Percentiles rank a stretch among this genome's conserved stretches.
Evolutionary conservation across 2,113 vertebrate genomes (phyloP).

Genomic region (Phrynocephalus versicolor): DNA sequence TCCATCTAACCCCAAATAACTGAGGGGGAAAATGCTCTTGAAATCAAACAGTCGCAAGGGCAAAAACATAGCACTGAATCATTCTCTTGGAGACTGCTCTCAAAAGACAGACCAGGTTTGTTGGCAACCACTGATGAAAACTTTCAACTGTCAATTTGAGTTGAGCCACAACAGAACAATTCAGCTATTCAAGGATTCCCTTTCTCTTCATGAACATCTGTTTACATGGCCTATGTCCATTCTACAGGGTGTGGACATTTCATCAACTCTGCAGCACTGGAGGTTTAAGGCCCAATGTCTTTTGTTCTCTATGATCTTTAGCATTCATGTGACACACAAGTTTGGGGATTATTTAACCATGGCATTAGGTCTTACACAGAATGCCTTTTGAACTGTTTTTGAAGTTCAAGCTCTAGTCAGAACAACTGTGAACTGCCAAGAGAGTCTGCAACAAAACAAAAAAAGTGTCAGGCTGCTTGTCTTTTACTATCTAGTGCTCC

Average conservation of each 20-base stretch:
- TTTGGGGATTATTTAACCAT: slow-evolving; percentile 28
- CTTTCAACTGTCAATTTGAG: slow-evolving; percentile 71
- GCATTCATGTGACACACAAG: not conserved
- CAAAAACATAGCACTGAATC: slow-evolving; percentile 69
- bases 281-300: slow-evolving; percentile 34
- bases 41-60: slow-evolving; percentile 62
- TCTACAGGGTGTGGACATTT: slow-evolving; percentile 57
- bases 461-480: not conserved
- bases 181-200: slow-evolving; percentile 67
- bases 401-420: not conserved
- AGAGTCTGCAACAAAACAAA: slow-evolving; percentile 5
- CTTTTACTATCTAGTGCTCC: not conserved
- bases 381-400: slow-evolving; percentile 12
- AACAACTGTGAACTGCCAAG: not conserved
- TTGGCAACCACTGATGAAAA: slow-evolving; percentile 69
- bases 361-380: not conserved
- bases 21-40: slow-evolving; percentile 58
- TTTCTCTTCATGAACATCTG: slow-evolving; percentile 70
- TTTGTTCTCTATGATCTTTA: slow-evolving; percentile 23
- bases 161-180: slow-evolving; percentile 69
- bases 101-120: slow-evolving; percentile 70
- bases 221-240: slow-evolving; percentile 61
- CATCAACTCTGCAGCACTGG: slow-evolving; percentile 46
- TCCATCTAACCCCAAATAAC: slow-evolving; percentile 67
- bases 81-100: slow-evolving; percentile 79